Evolutionary conservation across 2,113 vertebrate species (phyloP), one percentile per base, ranked within the genome.

Genomic region (Sinocyclocheilus maitianheensis): DNA sequence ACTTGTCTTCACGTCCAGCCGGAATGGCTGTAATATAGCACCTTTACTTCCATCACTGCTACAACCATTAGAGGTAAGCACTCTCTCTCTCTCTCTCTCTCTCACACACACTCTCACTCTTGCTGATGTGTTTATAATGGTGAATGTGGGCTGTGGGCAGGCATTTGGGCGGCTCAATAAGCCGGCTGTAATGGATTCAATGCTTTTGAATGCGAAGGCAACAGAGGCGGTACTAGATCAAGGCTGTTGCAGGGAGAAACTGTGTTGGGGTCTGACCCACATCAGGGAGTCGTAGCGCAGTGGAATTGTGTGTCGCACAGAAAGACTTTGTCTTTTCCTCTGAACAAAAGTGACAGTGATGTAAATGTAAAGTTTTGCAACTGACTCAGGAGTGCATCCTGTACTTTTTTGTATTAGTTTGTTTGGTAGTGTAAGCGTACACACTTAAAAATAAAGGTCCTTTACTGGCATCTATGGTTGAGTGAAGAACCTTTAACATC

Each of bases 11-110:
- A 51, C 67, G 7, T 74, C 69, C 67, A 74, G 51, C 51, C 7
- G 13, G 67, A 74, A 84, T 84, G 69, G 34, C 20, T 74, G 13
- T 72, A 74, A 75, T 84, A 74, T 84, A 84, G 82, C 69, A 58
- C 53, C 51, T 72, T 84, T 13, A 75, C 51, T 74, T 74, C 48
- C 34, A n/a, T 40, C 69, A 60, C 18, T 55, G 67, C 82, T 60
- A 74, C 51, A 34, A 53, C 13, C 81, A 37, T 53, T 7, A 71
- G 81, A 84, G 82, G 82, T 84, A 84, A 84, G 82, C 67, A 6
- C 30, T 12, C 3, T 51, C 48, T 51, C 48, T 51, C 48, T 13
- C 46, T 40, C 67, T 34, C 22, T 40, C 81, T 71, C 43, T 71
- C 11, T 67, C 11, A 16, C 12, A 58, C 13, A 69, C n/a, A 37